Percentiles rank a stretch among this genome's conserved stretches.
phyloP scores from a whole-genome alignment of 2,888 invertebrate species.

The Strigamia crassipes region DNA sequence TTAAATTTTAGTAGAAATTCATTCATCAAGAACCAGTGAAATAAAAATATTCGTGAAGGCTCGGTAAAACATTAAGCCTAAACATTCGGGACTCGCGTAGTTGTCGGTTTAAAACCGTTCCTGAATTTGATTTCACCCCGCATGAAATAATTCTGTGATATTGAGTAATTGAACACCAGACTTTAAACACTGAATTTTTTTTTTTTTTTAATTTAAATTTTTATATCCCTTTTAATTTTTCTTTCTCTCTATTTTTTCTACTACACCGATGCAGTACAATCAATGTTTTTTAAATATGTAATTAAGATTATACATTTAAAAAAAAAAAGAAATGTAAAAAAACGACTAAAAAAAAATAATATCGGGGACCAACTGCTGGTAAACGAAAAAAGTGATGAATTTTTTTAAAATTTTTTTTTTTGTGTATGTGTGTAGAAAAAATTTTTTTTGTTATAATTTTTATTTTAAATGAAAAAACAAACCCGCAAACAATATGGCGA shows the following conservation, averaged over 20 bases:
- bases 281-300: neutral
- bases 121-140: neutral
- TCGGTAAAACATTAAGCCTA: neutral
- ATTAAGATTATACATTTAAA: slow-evolving; percentile 17
- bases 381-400: neutral
- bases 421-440: neutral
- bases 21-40: neutral
- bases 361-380: slow-evolving; percentile 26
- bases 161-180: neutral
- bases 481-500: slow-evolving; percentile 17
- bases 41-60: neutral
- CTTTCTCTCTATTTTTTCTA: neutral
- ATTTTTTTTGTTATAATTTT: neutral
- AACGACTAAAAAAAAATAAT: slow-evolving; percentile 19
- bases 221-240: neutral
- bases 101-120: neutral
- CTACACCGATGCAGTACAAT: slow-evolving; percentile 26
- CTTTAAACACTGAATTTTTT: neutral
- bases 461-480: neutral
- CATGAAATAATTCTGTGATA: slow-evolving; percentile 6
- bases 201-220: slow-evolving; percentile 11
- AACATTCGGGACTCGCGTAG: neutral
- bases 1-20: neutral
- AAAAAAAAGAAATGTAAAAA: slow-evolving; percentile 3
- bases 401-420: neutral